A percentile compares a stretch with the other conserved stretches of the same genome.
Evolutionary conservation across 2,113 vertebrate genomes (phyloP).

Genomic region (Castor canadensis): DNA sequence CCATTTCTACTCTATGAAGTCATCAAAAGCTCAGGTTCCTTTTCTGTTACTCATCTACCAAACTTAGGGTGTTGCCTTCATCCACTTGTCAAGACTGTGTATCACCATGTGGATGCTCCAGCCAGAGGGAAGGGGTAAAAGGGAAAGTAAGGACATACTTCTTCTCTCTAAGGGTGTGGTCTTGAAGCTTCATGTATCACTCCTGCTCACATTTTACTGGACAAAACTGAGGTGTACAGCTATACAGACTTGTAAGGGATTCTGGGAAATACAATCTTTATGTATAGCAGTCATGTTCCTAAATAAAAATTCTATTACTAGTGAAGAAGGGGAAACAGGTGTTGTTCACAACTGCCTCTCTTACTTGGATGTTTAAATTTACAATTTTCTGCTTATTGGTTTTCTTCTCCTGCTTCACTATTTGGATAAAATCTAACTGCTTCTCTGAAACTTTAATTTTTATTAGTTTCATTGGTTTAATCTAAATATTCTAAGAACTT

Average conservation of each 20-base stretch:
- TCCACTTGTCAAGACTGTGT: not conserved
- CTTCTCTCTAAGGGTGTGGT: not conserved
- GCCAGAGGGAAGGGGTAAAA: not conserved
- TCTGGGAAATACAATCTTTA: not conserved
- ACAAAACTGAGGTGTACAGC: not conserved
- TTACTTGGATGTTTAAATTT: not conserved
- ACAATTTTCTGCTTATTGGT: not conserved
- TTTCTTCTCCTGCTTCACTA: constrained; percentile 23
- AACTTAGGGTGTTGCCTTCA: not conserved
- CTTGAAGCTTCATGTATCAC: not conserved
- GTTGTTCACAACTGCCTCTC: not conserved
- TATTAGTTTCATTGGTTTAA: not conserved
- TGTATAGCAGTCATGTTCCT: not conserved
- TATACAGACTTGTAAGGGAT: not conserved
- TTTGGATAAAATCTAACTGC: not conserved
- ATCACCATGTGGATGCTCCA: not conserved
- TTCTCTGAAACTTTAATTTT: not conserved
- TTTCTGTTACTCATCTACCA: not conserved
- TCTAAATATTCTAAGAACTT: not conserved
- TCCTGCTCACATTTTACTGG: not conserved
- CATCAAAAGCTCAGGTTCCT: not conserved
- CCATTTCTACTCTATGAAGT: not conserved
- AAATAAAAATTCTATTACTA: not conserved
- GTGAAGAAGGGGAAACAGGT: not conserved
- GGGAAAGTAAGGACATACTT: not conserved